phyloP scores from a whole-genome alignment of 2,113 vertebrate species.

The Meleagris gallopavo region DNA sequence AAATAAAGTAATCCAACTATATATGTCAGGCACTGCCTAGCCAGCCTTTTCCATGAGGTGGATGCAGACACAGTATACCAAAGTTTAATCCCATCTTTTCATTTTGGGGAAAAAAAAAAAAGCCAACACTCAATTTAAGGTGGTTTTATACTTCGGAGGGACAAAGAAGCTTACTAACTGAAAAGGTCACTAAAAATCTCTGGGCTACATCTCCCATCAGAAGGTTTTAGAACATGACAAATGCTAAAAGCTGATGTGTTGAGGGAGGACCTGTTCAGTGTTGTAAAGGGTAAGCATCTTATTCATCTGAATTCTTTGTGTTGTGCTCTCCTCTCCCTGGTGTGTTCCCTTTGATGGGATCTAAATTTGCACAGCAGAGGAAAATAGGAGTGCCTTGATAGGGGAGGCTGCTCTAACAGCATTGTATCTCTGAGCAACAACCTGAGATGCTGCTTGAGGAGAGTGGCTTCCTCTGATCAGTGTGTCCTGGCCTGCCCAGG shows the following conservation, averaged over 20 bases:
- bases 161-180: background rate
- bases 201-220: background rate
- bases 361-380: background rate
- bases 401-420: background rate
- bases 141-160: background rate
- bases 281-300: background rate
- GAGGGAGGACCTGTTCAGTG: background rate
- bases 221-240: background rate
- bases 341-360: background rate
- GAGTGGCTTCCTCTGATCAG: rapidly evolving
- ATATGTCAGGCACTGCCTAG: background rate
- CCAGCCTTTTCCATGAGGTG: background rate
- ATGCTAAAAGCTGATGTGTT: background rate
- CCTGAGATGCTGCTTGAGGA: background rate
- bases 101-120: background rate
- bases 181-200: background rate
- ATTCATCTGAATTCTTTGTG: background rate
- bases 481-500: rapidly evolving
- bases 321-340: background rate
- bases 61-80: background rate
- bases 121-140: background rate
- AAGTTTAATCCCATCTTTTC: background rate
- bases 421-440: background rate
- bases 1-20: background rate
- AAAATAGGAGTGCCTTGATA: background rate